Base-by-base conservation (phyloP, 2,113 vertebrate genomes). In the Mystacornis crossleyi region DNA sequence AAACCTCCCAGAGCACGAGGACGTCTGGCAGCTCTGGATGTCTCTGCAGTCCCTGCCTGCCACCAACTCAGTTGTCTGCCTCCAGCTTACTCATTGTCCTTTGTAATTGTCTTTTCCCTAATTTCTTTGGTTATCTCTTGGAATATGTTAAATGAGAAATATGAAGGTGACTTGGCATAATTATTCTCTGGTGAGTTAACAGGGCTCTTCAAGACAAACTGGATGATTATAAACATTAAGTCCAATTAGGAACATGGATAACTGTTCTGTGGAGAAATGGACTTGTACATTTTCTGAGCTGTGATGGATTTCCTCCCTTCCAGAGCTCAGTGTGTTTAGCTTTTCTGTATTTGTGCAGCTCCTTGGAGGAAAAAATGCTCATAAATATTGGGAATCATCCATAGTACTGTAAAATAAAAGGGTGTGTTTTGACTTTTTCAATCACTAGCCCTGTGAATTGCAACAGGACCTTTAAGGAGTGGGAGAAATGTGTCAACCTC, bases 91-190 rank as follows among this genome's bases (percentile, higher is more conserved):
- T 82, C 55, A 61, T 20, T 83, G 65, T 78, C 65, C 83, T 81
- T 60, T 43, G 26, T 71, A 81, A 79, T 55, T 67, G 57, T 25
- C 53, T 60, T 77, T 71, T 60, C 26, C 58, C 75, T 86, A 28
- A 86, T 90, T 80, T 92, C 47, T 73, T 89, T 78, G 54, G 47
- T 54, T 91, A 55, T 84, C 80, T 89, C 51, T 81, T 77, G 73
- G 21, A 89, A 38, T 54, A 18, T 12, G 36, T 66, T 38, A 81
- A 74, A 93, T 48, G 47, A 83, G 42, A 95, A 78, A 75, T 64
- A 79, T 75, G 83, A 95, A 95, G 89, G 81, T 95, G 86, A 87
- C 86, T 93, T 66, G 80, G 69, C 48, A 36, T 53, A 89, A 71
- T 89, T 78, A 89, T 89, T 78, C 48, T 90, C 72, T 51, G 72